Percentiles rank a stretch among this genome's conserved stretches.
Conservation (phyloP, 1,140 invertebrate genomes). For the Wasmannia auropunctata region DNA sequence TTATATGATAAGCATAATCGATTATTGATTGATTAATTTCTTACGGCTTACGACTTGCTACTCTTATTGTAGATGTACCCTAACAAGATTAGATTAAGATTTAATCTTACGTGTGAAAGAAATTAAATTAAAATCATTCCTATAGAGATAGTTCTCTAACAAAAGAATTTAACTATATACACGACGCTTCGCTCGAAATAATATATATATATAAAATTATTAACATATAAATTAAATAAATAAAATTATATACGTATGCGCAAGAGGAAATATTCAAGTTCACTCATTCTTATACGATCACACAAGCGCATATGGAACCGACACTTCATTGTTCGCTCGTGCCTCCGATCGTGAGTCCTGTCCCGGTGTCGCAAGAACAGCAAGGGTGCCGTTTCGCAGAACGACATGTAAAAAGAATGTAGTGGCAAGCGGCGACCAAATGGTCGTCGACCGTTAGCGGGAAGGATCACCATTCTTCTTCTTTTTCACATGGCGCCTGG, state of each 20-base stretch:
- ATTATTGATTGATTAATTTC: too few relatives aligned
- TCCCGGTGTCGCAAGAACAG: too few relatives aligned
- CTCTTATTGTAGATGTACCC: too few relatives aligned
- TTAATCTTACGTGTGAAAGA: background rate
- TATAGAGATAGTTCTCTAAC: background rate
- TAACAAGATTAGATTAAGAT: background rate
- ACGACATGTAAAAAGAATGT: too few relatives aligned
- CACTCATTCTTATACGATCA: background rate
- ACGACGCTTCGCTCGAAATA: background rate
- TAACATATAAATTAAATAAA: background rate
- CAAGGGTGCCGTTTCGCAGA: too few relatives aligned
- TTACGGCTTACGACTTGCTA: too few relatives aligned
- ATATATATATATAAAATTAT: background rate
- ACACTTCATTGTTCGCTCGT: background rate
- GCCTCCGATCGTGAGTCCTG: background rate
- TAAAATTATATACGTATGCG: background rate
- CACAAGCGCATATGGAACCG: background rate
- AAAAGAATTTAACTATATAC: constrained; percentile 3
- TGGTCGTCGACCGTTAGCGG: too few relatives aligned
- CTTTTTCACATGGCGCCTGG: too few relatives aligned
- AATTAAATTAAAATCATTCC: background rate
- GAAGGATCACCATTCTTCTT: too few relatives aligned
- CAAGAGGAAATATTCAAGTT: background rate
- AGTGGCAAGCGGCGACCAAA: too few relatives aligned
- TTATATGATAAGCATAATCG: too few relatives aligned